Percentiles rank a stretch among this genome's conserved stretches.
Evolutionary conservation across 2,797 vertebrate genomes (phyloP).

Genomic region (Rhincodon typus): DNA sequence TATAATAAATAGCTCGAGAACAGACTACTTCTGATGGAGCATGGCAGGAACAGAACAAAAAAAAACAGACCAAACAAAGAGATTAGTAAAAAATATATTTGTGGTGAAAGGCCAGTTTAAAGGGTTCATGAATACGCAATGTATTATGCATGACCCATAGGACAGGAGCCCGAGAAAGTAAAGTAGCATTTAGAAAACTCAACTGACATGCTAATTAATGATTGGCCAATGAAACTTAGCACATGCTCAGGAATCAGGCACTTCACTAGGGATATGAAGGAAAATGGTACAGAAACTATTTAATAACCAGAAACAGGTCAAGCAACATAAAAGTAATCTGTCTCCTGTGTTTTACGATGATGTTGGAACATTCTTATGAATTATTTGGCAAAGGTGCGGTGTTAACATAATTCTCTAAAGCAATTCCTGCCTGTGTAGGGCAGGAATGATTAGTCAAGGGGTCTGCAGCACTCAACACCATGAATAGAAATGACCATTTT

Average conservation of each 20-base stretch:
- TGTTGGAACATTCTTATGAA: constrained; percentile 26
- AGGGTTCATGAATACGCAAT: background rate
- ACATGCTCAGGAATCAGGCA: background rate
- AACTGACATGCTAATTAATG: background rate
- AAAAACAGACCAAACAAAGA: background rate
- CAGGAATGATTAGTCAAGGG: background rate
- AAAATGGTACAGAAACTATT: background rate
- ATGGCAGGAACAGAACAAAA: background rate
- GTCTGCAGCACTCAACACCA: background rate
- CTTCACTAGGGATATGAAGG: background rate
- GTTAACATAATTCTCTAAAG: constrained; percentile 1
- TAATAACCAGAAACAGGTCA: background rate
- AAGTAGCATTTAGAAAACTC: background rate
- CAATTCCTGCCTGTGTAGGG: background rate
- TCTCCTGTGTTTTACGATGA: background rate
- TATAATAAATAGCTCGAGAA: background rate
- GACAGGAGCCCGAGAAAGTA: background rate
- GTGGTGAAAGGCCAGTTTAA: background rate
- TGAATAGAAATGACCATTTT: background rate
- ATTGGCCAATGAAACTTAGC: background rate
- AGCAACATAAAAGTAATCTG: background rate
- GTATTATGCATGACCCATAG: background rate
- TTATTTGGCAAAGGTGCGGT: constrained; percentile 9
- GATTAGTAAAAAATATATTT: background rate
- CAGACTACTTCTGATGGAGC: background rate